Percentiles rank a stretch among this genome's conserved stretches.
Conservation (phyloP, 2,797 vertebrate genomes). For the Hirundo rustica region DNA sequence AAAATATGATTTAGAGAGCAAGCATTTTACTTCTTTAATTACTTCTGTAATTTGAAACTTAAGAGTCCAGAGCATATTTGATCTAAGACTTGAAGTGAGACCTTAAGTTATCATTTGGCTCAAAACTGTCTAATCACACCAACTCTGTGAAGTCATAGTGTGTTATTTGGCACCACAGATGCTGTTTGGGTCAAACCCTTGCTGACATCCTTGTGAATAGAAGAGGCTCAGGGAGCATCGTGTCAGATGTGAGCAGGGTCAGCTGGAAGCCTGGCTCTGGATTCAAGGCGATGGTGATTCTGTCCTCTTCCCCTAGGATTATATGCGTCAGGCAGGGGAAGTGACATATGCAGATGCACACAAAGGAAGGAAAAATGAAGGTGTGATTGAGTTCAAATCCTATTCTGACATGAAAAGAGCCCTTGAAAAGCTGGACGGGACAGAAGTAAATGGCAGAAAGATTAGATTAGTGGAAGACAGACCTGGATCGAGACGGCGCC, state of each 20-base stretch:
- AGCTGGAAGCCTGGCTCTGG: slow-evolving; percentile 15
- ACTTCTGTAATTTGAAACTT: background rate
- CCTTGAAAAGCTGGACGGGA: slow-evolving; percentile 95
- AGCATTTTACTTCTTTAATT: background rate
- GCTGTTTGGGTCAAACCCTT: background rate
- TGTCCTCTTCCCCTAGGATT: slow-evolving; percentile 82
- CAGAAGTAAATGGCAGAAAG: slow-evolving; percentile 95
- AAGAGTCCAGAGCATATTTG: background rate
- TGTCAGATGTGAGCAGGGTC: background rate
- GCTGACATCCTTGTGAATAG: background rate
- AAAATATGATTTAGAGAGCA: background rate
- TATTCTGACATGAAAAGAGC: slow-evolving; percentile 98
- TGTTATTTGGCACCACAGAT: background rate
- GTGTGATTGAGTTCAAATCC: slow-evolving; percentile 96
- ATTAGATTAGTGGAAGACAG: slow-evolving; percentile 96
- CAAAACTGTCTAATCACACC: background rate
- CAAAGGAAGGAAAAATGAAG: slow-evolving; percentile 93
- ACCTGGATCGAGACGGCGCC: slow-evolving; percentile 85
- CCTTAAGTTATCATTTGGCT: background rate
- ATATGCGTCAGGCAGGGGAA: slow-evolving; percentile 99
- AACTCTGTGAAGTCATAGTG: background rate
- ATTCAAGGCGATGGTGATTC: slow-evolving; percentile 53
- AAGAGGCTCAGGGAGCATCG: background rate
- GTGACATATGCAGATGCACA: slow-evolving; percentile 98
- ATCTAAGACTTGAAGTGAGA: background rate